These are phyloP conservation scores for Apodemus sylvaticus DNA, from an alignment of 2,113 vertebrate species.

Conservation along the genomic window DNA sequence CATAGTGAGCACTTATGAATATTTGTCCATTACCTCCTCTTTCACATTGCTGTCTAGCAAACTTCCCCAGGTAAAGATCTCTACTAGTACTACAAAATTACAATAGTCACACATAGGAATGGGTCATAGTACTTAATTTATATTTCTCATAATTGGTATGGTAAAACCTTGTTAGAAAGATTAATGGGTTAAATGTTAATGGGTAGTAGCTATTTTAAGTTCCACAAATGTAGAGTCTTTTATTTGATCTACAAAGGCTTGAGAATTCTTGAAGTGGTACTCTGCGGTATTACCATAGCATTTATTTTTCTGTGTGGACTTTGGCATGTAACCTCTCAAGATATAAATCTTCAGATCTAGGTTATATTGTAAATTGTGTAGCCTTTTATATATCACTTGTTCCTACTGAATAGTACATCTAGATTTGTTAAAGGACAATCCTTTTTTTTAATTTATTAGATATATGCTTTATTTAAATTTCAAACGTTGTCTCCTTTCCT, in stretches of 20 bases:
- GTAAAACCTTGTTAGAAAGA: conserved; percentile 54
- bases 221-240: not conserved
- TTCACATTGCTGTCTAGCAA: not conserved
- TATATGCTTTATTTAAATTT: no score
- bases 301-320: not conserved
- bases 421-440: not conserved
- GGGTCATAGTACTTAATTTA: conserved; percentile 44
- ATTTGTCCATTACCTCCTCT: not conserved
- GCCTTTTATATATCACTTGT: not conserved
- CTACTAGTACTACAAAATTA: not conserved
- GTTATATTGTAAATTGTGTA: not conserved
- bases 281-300: conserved; percentile 49
- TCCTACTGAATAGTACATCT: not conserved
- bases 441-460: not conserved
- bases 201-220: not conserved
- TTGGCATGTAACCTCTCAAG: conserved; percentile 44
- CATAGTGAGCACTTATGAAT: not conserved
- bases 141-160: conserved; percentile 33
- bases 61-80: not conserved
- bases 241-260: conserved; percentile 52
- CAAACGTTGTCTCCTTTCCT: no score
- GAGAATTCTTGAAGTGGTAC: conserved; percentile 56
- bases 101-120: not conserved
- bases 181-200: conserved; percentile 46
- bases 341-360: not conserved